Base-by-base conservation (phyloP, 2,797 vertebrate genomes). In the Spatula clypeata region DNA sequence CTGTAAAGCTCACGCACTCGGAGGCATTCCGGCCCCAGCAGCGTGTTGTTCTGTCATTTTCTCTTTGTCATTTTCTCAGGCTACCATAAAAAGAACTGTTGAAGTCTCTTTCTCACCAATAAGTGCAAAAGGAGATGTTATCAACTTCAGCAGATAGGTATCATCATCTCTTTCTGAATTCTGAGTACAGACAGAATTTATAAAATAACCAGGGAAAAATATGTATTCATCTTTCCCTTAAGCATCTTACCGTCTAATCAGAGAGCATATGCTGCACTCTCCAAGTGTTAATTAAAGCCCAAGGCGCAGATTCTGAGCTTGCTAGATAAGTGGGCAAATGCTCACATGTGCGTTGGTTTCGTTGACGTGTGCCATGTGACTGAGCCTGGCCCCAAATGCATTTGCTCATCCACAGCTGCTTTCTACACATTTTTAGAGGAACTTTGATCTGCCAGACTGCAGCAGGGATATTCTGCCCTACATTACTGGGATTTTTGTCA, bases 211-310 rank as follows among this genome's bases (percentile, higher is more conserved):
- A 42, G 21, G 18, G 38, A 5, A 40, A 57, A 77, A 92, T 86
- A 40, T 44, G 10, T 40, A 17, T 45, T 91, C 72, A 51, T 83
- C 79, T 3, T 32, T 90, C 74, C 73, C 77, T 88, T 88, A 80
- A 90, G 62, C 70, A 71, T 86, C 34, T 83, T 84, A 54, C 69
- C 31, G 51, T 88, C 47, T 90, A 94, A 90, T 91, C 81, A 88
- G 60, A 86, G 79, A 90, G 62, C 54, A 95, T 94, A 64, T 84
- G 31, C 60, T 0, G 1, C 38, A 42, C 8, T 9, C 18, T 58
- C 51, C n/a, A 75, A 72, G 84, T 31, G 23, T 81, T 73, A 86
- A 79, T 85, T 81, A 90, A 90, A 67, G 66, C 74, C 91, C 23
- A 60, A 84, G 81, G 72, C 91, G 77, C 60, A 40, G 73, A 64